Conservation (phyloP, 1,140 invertebrate species). For the Drosophila lacteicornis region DNA sequence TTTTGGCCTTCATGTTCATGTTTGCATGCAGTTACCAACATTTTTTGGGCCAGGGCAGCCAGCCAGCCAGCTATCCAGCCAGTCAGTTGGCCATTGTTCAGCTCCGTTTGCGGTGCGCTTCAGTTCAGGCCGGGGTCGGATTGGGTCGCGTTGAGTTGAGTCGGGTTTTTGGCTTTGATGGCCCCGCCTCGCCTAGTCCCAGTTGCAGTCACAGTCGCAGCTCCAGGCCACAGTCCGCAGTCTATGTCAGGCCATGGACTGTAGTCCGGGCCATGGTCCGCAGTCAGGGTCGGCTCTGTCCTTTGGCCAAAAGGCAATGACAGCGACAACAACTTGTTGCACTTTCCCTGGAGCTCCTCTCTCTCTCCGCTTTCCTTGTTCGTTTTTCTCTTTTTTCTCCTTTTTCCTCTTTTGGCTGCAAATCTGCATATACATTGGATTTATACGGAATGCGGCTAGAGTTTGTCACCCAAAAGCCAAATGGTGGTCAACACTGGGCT, state of each 20-base stretch:
- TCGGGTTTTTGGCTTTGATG: slow-evolving; percentile 43
- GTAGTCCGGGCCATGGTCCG: not conserved
- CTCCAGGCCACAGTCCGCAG: slow-evolving; percentile 16
- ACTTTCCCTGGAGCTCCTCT: slow-evolving; percentile 12
- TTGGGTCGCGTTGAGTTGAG: slow-evolving; percentile 32
- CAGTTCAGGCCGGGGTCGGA: slow-evolving; percentile 31
- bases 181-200: slow-evolving; percentile 27
- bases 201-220: slow-evolving; percentile 2
- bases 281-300: slow-evolving; percentile 24
- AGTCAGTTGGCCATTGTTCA: slow-evolving; percentile 44
- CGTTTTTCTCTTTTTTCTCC: not conserved
- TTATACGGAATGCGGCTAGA: slow-evolving; percentile 29
- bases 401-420: not conserved
- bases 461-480: slow-evolving; percentile 18
- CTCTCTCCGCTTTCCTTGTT: not conserved
- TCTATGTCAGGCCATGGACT: slow-evolving; percentile 1
- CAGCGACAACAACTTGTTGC: slow-evolving; percentile 54
- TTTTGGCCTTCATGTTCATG: slow-evolving; percentile 66
- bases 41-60: slow-evolving; percentile 54
- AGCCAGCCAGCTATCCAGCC: slow-evolving; percentile 14
- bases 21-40: slow-evolving; percentile 61
- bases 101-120: slow-evolving; percentile 1
- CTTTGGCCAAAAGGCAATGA: slow-evolving; percentile 34
- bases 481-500: slow-evolving; percentile 15
- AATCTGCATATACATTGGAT: slow-evolving; percentile 42